Percentiles rank a stretch among this genome's conserved stretches.
Evolutionary conservation across 2,113 vertebrate species (phyloP).

Genomic region (Cheilinus undulatus): DNA sequence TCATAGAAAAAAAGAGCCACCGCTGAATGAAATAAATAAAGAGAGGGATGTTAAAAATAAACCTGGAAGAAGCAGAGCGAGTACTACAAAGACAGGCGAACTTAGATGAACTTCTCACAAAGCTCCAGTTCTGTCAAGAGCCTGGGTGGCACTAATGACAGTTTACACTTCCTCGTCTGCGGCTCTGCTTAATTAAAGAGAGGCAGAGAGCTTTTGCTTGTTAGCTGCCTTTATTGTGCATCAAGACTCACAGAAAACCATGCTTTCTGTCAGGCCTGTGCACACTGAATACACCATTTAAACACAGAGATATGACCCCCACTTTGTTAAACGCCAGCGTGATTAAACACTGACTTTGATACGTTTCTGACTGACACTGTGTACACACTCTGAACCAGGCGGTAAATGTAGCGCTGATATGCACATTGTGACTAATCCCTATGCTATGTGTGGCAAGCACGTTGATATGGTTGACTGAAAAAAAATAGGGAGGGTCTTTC

Average conservation of each 20-base stretch:
- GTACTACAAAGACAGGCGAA: background rate
- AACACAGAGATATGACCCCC: background rate
- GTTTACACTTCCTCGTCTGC: slow-evolving; percentile 16
- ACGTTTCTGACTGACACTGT: background rate
- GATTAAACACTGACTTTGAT: slow-evolving; percentile 33
- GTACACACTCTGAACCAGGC: background rate
- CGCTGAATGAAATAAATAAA: slow-evolving; percentile 49
- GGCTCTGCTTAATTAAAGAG: slow-evolving; percentile 49
- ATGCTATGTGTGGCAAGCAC: background rate
- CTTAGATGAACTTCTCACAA: background rate
- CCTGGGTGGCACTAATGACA: slow-evolving; percentile 5
- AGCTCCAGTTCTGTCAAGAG: slow-evolving; percentile 49
- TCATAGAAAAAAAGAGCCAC: background rate
- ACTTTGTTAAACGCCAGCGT: background rate
- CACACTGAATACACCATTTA: background rate
- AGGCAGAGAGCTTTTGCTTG: slow-evolving; percentile 59
- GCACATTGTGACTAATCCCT: slow-evolving; percentile 46
- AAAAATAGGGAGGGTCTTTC: background rate
- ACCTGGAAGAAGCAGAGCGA: background rate
- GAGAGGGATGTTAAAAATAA: background rate
- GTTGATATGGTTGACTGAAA: slow-evolving; percentile 8
- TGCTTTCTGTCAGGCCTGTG: background rate
- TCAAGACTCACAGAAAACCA: background rate
- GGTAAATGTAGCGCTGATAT: slow-evolving; percentile 8
- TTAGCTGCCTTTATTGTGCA: slow-evolving; percentile 54